Base-by-base conservation (phyloP, 2,888 invertebrate species). In the Limnephilus marmoratus region DNA sequence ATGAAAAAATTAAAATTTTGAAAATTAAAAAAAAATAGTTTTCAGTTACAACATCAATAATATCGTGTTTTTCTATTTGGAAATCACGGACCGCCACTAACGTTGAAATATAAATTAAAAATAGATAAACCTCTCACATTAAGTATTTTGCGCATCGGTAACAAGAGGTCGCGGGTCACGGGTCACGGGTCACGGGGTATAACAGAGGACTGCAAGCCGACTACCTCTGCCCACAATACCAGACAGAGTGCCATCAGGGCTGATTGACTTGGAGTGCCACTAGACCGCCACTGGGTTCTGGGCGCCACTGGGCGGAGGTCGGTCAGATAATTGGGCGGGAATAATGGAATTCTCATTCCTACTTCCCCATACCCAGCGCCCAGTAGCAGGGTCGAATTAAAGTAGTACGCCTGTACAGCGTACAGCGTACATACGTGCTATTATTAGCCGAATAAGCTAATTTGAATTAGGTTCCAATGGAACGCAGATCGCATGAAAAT, bases 211-310 rank as follows among this genome's bases (percentile, higher is more conserved):
- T 82, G 82, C 82, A 82, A 15, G 31, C 82, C 82, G 34, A 41
- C 68, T 34, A 18, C 53, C 37, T 88, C 34, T 41, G 15, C 90
- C 37, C 81, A 90, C 34, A 37, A 81, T 37, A 82, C 80, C 89
- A n/a, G 81, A 85, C 91, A 45, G 91, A 92, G 92, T 9, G 81
- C 92, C 90, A 92, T 93, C 92, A 81, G 18, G 37, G 85, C 29
- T 93, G 93, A 93, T 92, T 93, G 93, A 93, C 91, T 87, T 92
- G 80, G 53, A 93, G 93, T 93, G 91, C 87, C 81, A 68, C 91
- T 91, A 53, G 53, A 87, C 24, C 68, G 24, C 68, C n/a, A 24
- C 5, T 18, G 53, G 53, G 18, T 9, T 9, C 68, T n/a, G 68
- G 24, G 24, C 68, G 24, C 53, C 81, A n/a, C 88, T 85, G 86